Base-by-base conservation (phyloP, 2,113 vertebrate genomes). In the Otolemur garnettii region DNA sequence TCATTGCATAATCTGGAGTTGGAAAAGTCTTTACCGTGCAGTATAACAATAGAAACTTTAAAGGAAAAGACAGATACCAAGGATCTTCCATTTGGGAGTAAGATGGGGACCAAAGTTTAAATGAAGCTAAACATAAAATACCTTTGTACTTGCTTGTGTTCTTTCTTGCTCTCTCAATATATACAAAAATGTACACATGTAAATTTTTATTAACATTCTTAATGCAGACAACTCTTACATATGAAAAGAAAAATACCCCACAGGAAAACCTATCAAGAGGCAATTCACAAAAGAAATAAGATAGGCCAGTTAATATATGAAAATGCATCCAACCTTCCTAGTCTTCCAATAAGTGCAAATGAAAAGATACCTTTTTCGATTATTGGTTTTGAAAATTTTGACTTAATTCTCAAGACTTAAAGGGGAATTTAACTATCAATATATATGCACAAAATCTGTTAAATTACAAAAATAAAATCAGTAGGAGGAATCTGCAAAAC, bases 21-120 rank as follows among this genome's bases (percentile, higher is more conserved):
- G 33, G 66, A 86, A 69, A 93, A 93, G 24, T 69, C 86, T 96
- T 96, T 82, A 86, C 77, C 86, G 15, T 28, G 94, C 33, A 50
- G 74, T 22, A 5, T 64, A 62, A 69, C 74, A 90, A 38, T 42
- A 90, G 53, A 82, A 82, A 81, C 11, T 22, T 74, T 86, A 89
- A 85, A 85, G 33, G 50, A 87, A 87, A 95, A 72, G 30, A 72
- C 4, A 75, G 68, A 62, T 88, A 38, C 68, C 57, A 82, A 30
- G 22, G 60, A 90, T 90, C 35, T 75, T 88, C 33, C 21, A 62
- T 6, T 13, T 18, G 18, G 53, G 72, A n/a, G 53, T n/a, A 35
- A 35, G 13, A 4, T 74, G 30, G 24, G 13, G 11, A 69, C 13
- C 89, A 74, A 78, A 45, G 53, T 33, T 53, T 30, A 81, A 86